Evolutionary conservation across 2,113 vertebrate species (phyloP), one percentile per base, ranked within the genome.

Genomic region (Smithornis capensis): DNA sequence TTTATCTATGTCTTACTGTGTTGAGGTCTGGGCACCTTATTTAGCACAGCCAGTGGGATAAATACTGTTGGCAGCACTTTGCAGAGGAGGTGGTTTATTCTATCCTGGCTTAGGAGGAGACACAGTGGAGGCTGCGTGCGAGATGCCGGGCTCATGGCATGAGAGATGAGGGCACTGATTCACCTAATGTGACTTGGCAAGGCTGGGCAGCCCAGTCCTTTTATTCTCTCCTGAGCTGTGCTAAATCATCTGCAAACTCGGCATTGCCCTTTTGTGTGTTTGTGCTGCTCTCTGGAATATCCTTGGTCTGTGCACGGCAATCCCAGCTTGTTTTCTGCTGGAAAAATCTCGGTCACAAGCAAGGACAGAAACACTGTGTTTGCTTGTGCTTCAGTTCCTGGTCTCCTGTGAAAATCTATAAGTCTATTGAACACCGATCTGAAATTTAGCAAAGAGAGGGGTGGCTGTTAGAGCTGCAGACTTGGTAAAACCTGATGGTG

Each of bases 231-330:
- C 87, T 50, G 70, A 67, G 84, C 93, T 80, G 73, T 78, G 84
- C 91, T 97, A 85, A 92, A 65, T 96, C 92, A 94, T 65, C 92
- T 95, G 90, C 94, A 92, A 82, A 89, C 60, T 80, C 80, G 56
- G 76, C 84, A 22, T 65, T 68, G 52, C 75, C 90, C 69, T 91
- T 73, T 74, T 90, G 74, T 82, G 67, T 25, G 2, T 31, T 40
- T 47, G 14, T 56, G 56, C 42, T 68, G 8, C 70, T 74, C 75
- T 95, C 88, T 95, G 79, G 83, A 92, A 83, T 23, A 33, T 28
- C 10, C 42, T 63, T 52, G 57, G 38, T 22, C 53, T 1, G 2
- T 79, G 73, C 19, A 1, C 47, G 78, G 76, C 74, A 37, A 14
- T n/a, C 28, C 71, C 79, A 17, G 38, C n/a, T 84, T 14, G 28